Conservation (phyloP, 2,113 vertebrate species). For the Gopherus flavomarginatus region DNA sequence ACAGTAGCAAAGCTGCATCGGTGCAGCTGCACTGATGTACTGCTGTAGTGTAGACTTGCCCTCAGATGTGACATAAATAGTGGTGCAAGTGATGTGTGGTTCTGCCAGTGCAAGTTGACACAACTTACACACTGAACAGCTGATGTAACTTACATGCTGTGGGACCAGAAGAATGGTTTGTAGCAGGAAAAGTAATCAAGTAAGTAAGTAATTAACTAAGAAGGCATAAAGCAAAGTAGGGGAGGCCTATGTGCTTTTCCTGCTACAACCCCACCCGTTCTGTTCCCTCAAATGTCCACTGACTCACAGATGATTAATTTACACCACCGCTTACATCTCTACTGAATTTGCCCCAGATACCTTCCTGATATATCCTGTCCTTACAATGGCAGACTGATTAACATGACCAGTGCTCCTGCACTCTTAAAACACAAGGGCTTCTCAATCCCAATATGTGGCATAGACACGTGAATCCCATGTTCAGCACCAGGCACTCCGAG, state of each 20-base stretch:
- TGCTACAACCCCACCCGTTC: not conserved
- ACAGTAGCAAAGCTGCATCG: too few relatives aligned
- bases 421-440: conserved; percentile 13
- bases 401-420: not conserved
- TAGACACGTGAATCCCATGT: not conserved
- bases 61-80: not conserved
- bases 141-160: not conserved
- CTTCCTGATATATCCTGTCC: not conserved
- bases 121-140: not conserved
- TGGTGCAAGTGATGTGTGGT: not conserved
- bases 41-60: too few relatives aligned
- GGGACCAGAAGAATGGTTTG: not conserved
- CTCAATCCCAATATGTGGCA: not conserved
- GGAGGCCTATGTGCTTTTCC: not conserved
- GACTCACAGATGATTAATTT: not conserved
- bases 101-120: not conserved
- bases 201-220: not conserved
- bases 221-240: not conserved
- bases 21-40: too few relatives aligned
- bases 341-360: not conserved
- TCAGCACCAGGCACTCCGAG: not conserved
- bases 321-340: conserved; percentile 1
- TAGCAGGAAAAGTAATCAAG: not conserved
- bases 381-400: not conserved
- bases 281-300: not conserved